Percentiles rank a stretch among this genome's conserved stretches.
Evolutionary conservation across 1,140 invertebrate genomes (phyloP).

Genomic region (Hycleus cichorii): DNA sequence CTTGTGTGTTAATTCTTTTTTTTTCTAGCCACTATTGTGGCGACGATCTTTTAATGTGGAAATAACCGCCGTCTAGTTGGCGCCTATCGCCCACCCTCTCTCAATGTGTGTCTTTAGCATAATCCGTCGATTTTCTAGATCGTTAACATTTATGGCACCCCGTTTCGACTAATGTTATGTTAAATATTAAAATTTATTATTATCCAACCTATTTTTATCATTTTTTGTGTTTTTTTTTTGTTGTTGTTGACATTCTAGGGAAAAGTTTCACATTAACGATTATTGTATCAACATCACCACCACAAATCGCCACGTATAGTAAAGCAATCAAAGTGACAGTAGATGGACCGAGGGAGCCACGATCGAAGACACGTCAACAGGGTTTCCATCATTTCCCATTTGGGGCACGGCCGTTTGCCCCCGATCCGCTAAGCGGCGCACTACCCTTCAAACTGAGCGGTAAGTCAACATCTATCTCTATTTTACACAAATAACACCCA

Average conservation of each 20-base stretch:
- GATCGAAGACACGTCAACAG: conserved; percentile 85
- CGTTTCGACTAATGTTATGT: neutral
- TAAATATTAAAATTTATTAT: neutral
- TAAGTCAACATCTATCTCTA: conserved; percentile 41
- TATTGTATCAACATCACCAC: conserved; percentile 83
- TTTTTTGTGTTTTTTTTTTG: conserved; percentile 5
- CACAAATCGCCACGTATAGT: conserved; percentile 85
- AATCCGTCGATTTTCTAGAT: conserved; percentile 8
- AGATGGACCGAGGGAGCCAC: conserved; percentile 91
- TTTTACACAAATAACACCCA: too few relatives aligned
- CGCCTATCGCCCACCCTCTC: too few relatives aligned
- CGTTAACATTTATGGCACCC: conserved; percentile 7
- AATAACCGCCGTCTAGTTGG: too few relatives aligned
- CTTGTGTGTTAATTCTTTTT: too few relatives aligned
- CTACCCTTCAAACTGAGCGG: conserved; percentile 78
- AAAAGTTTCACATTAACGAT: conserved; percentile 97
- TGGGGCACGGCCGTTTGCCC: conserved; percentile 68
- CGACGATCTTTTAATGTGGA: too few relatives aligned
- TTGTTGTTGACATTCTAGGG: conserved; percentile 52
- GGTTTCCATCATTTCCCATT: conserved; percentile 82
- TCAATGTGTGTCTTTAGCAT: conserved; percentile 1
- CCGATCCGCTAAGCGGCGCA: conserved; percentile 69
- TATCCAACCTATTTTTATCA: neutral
- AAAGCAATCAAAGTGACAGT: conserved; percentile 99
- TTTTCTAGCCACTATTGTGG: too few relatives aligned